Evolutionary conservation across 2,797 vertebrate genomes (phyloP), one percentile per base, ranked within the genome.

Genomic region (Bovichtus diacanthus): DNA sequence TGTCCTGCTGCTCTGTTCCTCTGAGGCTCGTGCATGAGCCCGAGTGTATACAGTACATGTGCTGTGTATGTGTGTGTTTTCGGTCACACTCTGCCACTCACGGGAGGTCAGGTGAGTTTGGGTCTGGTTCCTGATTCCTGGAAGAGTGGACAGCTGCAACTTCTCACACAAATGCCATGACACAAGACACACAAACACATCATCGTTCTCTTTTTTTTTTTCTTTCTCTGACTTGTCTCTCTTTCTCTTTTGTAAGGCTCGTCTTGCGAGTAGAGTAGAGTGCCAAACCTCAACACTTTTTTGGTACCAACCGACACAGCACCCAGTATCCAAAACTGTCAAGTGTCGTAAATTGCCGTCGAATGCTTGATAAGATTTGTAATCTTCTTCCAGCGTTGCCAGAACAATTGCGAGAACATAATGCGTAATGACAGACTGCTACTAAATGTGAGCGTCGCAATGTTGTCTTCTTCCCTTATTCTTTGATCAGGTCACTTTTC

Each of bases 61-160:
- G 6, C 58, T 39, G 55, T 53, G 41, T 51, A 34, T 43, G 41
- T 51, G 58, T 47, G 50, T 50, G 46, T 74, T 87, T 83, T 87
- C 27, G 76, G 91, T 92, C 87, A 91, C 84, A 86, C 86, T 90
- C 84, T 69, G 69, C 55, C 58, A 73, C 82, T 84, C 81, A 75
- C 69, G 18, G 76, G 73, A 90, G 90, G 91, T 93, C 90, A 93
- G 90, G 93, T 91, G 85, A 90, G 85, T 79, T 80, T 83, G 74
- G 88, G 90, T 83, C 88, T 93, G 86, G 90, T 93, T 94, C 88
- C 88, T 92, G 91, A 91, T 93, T 93, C 88, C 70, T 80, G 82
- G 82, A 91, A 91, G 67, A 88, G 80, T 89, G 87, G 88, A 93
- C 91, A 93, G 90, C 92, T 94, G 93, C 90, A 86, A 74, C 70